Conservation (phyloP, 2,888 invertebrate species). For the Lagria hirta region DNA sequence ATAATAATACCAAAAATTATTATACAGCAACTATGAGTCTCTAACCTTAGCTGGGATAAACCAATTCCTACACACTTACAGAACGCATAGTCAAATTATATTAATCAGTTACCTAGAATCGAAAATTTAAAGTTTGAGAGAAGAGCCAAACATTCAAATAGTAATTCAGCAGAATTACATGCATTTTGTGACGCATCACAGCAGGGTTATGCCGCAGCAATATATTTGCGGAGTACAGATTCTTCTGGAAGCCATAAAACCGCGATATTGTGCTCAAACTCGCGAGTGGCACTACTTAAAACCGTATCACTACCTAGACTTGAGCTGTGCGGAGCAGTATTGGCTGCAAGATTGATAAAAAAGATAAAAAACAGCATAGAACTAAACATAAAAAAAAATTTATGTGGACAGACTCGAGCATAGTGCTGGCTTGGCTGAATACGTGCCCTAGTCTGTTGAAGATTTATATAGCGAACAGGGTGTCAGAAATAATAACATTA, state of each 20-base stretch:
- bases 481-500: constrained; percentile 30
- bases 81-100: neutral
- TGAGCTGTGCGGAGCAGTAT: no score
- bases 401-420: constrained; percentile 39
- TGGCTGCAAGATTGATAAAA: constrained; percentile 29
- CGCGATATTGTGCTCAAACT: constrained; percentile 24
- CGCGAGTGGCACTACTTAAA: constrained; percentile 32
- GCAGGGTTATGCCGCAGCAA: constrained; percentile 21
- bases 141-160: neutral
- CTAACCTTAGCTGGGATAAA: neutral
- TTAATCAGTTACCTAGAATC: neutral
- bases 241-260: neutral
- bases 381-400: constrained; percentile 5
- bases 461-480: constrained; percentile 37
- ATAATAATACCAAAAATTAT: neutral
- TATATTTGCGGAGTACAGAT: constrained; percentile 11
- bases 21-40: neutral
- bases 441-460: constrained; percentile 28
- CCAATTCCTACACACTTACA: neutral
- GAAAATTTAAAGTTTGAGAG: neutral
- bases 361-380: constrained; percentile 13
- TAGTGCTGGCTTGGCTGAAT: constrained; percentile 38
- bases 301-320: constrained; percentile 35
- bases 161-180: constrained; percentile 11
- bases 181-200: constrained; percentile 25